Conservation (phyloP, 2,888 invertebrate genomes). For the Conistra vaccinii region DNA sequence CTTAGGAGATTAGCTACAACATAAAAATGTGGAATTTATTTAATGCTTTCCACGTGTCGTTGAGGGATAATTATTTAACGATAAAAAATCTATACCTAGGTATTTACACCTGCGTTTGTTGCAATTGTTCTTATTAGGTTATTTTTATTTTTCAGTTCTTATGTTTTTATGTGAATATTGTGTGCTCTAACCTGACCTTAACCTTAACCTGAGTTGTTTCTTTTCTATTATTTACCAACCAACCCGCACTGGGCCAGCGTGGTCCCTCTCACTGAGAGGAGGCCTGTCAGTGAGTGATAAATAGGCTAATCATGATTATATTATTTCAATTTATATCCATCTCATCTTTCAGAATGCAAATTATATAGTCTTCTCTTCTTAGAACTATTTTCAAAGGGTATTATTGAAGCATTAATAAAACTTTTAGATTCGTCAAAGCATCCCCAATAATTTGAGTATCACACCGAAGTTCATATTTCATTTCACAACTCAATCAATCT, state of each 20-base stretch:
- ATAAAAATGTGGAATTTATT: too few species aligned
- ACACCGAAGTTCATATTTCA: constrained; percentile 3
- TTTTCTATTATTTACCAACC: background rate
- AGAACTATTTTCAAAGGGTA: background rate
- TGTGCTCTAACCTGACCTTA: too few species aligned
- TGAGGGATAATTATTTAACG: background rate
- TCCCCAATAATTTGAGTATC: constrained; percentile 5
- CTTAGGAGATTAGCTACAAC: too few species aligned
- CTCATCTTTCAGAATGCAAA: background rate
- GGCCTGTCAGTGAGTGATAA: too few species aligned
- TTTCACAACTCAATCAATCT: constrained; percentile 36
- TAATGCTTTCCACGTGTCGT: background rate
- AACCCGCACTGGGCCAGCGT: too few species aligned
- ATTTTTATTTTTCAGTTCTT: too few species aligned
- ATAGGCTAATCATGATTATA: too few species aligned
- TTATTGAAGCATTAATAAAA: background rate
- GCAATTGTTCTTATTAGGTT: background rate
- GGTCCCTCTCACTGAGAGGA: too few species aligned
- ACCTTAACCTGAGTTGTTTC: too few species aligned
- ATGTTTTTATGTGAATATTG: too few species aligned
- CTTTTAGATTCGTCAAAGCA: background rate
- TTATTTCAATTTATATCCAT: background rate
- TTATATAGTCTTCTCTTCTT: background rate
- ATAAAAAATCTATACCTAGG: too few species aligned
- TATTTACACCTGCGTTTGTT: background rate